phyloP scores from a whole-genome alignment of 2,888 invertebrate genomes.

The Mesochorus sp. region DNA sequence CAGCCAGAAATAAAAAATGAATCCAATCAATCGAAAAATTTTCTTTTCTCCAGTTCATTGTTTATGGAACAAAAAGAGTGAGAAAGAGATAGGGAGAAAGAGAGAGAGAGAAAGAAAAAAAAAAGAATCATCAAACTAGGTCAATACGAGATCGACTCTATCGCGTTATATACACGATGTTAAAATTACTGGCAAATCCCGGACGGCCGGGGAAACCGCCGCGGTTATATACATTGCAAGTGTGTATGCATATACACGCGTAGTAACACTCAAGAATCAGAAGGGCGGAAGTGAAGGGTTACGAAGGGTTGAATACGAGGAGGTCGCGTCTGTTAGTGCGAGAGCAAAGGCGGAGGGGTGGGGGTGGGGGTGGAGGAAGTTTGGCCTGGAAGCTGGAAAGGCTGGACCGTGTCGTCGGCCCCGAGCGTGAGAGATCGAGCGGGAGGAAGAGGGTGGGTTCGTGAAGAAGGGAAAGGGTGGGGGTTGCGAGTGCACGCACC shows the following conservation, averaged over 20 bases:
- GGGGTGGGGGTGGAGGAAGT: no score
- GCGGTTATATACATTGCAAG: neutral
- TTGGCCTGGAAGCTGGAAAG: conserved; percentile 18
- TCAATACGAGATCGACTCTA: conserved; percentile 22
- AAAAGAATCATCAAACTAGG: conserved; percentile 24
- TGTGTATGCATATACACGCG: no score
- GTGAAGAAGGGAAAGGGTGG: neutral
- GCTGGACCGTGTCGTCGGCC: conserved; percentile 18
- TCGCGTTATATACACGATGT: neutral
- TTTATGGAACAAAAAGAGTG: neutral
- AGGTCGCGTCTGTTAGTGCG: no score
- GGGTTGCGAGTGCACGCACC: conserved; percentile 17
- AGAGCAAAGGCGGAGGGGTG: no score
- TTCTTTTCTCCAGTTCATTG: neutral
- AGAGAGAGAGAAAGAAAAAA: neutral
- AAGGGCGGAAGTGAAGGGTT: no score
- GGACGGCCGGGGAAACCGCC: conserved; percentile 16
- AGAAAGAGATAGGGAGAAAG: neutral
- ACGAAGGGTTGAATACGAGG: no score
- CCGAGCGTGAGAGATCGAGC: no score
- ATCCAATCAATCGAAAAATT: neutral
- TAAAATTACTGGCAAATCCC: conserved; percentile 35
- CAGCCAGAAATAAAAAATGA: neutral
- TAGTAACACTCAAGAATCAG: no score
- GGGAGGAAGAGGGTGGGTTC: neutral